Base-by-base conservation (phyloP, 2,888 invertebrate genomes). In the Creontiades dilutus region DNA sequence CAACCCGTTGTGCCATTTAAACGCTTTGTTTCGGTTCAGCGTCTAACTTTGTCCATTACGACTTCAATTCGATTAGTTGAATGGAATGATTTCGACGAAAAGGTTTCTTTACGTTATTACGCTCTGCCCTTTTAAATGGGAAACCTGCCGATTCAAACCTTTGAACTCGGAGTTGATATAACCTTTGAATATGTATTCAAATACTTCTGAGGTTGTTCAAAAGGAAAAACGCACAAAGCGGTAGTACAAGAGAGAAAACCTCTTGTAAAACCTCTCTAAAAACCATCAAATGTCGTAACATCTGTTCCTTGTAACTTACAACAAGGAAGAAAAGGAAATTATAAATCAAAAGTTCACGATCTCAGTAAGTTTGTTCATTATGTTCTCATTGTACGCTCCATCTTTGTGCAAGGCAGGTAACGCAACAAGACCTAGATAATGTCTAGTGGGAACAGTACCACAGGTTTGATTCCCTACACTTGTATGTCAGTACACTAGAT, bases 21-120 rank as follows among this genome's bases (percentile, higher is more conserved):
- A 27, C 27, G 68, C 68, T 68, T 68, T 68, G 68, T 68, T 68
- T 68, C n/a, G 23, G 0, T 68, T 68, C 23, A 68, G 68, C 68
- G 19, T 68, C 68, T 23, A 68, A 68, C 68, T 68, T 68, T 68
- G 68, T 68, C 68, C 68, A 68, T 68, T 68, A 68, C 68, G 68
- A 68, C 68, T 68, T 23, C 12, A 19, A 68, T 68, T 68, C 68
- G 68, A 68, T 68, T 68, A 68, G 23, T 68, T 68, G 23, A 68
- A 68, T 61, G 19, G 19, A 61, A 19, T 19, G 61, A 61, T 61
- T 16, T 61, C 68, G 23, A 0, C 23, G 19, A 19, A 68, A 68
- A 68, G 68, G 68, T 68, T 68, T 68, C 68, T 68, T 68, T 68
- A 23, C 68, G 68, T 68, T 68, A 23, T 68, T 23, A 68, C 68